Evolutionary conservation across 2,113 vertebrate genomes (phyloP).

Genomic region (Cyrtonyx montezumae): DNA sequence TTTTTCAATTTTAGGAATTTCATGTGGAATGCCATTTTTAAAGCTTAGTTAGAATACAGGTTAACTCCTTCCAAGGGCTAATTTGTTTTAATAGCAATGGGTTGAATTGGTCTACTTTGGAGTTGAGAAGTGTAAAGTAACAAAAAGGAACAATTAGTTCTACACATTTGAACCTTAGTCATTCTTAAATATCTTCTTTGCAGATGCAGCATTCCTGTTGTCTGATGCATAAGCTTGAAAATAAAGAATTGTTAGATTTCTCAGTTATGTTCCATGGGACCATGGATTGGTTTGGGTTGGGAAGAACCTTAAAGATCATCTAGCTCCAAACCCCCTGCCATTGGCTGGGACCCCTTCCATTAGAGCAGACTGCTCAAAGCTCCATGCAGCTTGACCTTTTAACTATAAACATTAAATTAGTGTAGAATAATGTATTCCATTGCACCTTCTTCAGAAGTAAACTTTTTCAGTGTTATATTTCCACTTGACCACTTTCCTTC

Average conservation of each 20-base stretch:
- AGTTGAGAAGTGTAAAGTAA: neutral
- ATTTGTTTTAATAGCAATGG: neutral
- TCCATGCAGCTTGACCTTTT: neutral
- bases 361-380: neutral
- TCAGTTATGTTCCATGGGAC: neutral
- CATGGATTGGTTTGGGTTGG: neutral
- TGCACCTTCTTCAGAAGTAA: neutral
- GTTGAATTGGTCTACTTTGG: neutral
- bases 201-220: neutral
- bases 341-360: neutral
- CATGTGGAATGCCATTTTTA: neutral
- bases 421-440: neutral
- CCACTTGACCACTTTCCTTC: neutral
- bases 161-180: neutral
- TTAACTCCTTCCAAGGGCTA: neutral
- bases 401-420: neutral
- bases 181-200: neutral
- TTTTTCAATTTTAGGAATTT: neutral
- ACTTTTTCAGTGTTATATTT: neutral
- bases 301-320: neutral
- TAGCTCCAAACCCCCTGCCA: neutral
- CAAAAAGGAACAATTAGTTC: neutral
- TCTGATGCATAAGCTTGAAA: neutral
- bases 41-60: neutral
- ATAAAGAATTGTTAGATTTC: neutral